Percentiles rank a stretch among this genome's conserved stretches.
Conservation (phyloP, 1,140 invertebrate genomes). For the Cydia amplana region DNA sequence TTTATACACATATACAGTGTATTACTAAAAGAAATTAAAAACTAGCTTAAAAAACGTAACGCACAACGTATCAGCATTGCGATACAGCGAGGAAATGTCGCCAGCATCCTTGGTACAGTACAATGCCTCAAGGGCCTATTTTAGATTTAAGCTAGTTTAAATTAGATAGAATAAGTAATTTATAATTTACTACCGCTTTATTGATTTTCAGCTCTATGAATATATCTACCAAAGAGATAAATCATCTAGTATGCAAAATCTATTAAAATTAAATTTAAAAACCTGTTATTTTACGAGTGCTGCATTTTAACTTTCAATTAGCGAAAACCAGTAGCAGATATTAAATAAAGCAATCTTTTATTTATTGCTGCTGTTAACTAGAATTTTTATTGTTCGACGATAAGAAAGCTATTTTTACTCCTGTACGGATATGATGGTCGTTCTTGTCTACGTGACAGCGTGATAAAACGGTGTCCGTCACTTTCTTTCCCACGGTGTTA, state of each 20-base stretch:
- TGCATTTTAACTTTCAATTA: not conserved
- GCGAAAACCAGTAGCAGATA: not conserved
- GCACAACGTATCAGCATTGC: too few relatives aligned
- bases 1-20: too few relatives aligned
- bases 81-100: too few relatives aligned
- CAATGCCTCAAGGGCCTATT: too few relatives aligned
- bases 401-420: not conserved
- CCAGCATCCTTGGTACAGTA: too few relatives aligned
- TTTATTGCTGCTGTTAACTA: constrained; percentile 29
- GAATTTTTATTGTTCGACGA: not conserved
- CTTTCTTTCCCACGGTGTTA: too few relatives aligned
- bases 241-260: not conserved
- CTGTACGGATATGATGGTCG: too few relatives aligned
- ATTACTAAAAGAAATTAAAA: too few relatives aligned
- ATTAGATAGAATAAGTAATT: not conserved
- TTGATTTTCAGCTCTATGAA: not conserved
- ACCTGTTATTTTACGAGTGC: not conserved
- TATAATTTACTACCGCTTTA: not conserved
- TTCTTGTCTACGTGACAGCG: too few relatives aligned
- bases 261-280: not conserved
- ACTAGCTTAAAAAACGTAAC: too few relatives aligned
- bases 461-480: too few relatives aligned
- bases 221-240: not conserved
- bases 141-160: too few relatives aligned
- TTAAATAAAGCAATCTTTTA: constrained; percentile 20